phyloP scores from a whole-genome alignment of 2,113 vertebrate species.

The Tetrao urogallus region DNA sequence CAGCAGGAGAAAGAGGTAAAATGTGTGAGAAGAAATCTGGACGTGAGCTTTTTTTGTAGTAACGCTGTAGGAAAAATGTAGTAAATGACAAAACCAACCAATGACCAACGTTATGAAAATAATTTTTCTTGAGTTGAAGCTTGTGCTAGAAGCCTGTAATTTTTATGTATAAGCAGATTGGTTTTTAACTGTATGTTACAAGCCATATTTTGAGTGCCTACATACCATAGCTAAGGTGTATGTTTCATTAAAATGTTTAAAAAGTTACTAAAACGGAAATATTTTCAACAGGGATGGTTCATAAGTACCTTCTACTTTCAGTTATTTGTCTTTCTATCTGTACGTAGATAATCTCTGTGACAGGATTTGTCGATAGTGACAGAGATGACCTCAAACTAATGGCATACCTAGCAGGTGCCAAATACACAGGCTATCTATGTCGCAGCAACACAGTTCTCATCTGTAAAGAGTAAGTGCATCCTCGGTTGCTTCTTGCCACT shows the following conservation, averaged over 20 bases:
- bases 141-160: background rate
- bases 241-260: background rate
- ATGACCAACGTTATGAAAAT: background rate
- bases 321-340: background rate
- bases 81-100: background rate
- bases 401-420: constrained; percentile 92
- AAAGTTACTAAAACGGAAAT: background rate
- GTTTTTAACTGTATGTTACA: background rate
- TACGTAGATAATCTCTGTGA: constrained; percentile 95
- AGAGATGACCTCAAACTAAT: constrained; percentile 96
- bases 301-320: background rate
- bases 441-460: constrained; percentile 97
- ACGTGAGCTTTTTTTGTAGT: background rate
- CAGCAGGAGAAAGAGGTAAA: background rate
- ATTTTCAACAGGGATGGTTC: background rate
- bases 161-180: background rate
- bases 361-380: constrained; percentile 94
- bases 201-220: background rate
- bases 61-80: background rate
- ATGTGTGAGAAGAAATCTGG: background rate
- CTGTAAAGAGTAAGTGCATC: constrained; percentile 90
- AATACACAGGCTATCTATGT: constrained; percentile 95
- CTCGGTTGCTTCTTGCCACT: background rate
- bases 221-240: background rate
- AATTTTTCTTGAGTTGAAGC: background rate